Evolutionary conservation across 1,140 invertebrate species (phyloP), one percentile per base, ranked within the genome.

Genomic region (Bradynema listronoti): DNA sequence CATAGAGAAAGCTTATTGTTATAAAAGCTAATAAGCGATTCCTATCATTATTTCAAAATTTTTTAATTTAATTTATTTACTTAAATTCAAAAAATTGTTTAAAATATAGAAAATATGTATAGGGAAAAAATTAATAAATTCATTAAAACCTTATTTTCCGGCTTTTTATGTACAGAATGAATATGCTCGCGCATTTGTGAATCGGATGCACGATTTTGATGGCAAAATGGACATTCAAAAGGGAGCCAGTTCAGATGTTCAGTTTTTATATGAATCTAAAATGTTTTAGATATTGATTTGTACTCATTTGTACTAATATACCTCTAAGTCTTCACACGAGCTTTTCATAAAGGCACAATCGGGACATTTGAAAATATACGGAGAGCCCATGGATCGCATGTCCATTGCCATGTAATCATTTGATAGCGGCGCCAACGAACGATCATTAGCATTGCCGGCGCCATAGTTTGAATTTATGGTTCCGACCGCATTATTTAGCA

Each of bases 171-270:
- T 19, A 61, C 46, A 3, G 76, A 78, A 42, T 77, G 63, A 30
- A 76, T 58, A 52, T 76, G 73, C 50, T 76, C 73, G 29, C 76
- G 58, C 65, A 76, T 72, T 42, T 77, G 76, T 6, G 57, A 60
- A 52, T 76, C 76, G 5, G 68, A 66, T 30, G 73, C 73, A 14
- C 73, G 72, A 46, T 34, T 27, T 7, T 60, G 43, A 16, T 53
- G 36, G 46, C 73, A 76, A 27, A 68, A 56, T 5, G 73, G 65
- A 42, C 73, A 76, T 30, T 70, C 57, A 32, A 76, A 76, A 1
- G 73, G 73, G 7, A 76, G 57, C 76, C 76, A 76, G 46, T 76
- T 76, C 1, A 76, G 61, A 54, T 76, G 73, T 41, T 76, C 73
- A 7, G 61, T 70, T 54, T 76, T 78, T 7, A 76, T 77, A 52